These are phyloP conservation scores for Dendrocincla tyrannina DNA, from an alignment of 2,797 vertebrate species.

Conservation along the genomic window DNA sequence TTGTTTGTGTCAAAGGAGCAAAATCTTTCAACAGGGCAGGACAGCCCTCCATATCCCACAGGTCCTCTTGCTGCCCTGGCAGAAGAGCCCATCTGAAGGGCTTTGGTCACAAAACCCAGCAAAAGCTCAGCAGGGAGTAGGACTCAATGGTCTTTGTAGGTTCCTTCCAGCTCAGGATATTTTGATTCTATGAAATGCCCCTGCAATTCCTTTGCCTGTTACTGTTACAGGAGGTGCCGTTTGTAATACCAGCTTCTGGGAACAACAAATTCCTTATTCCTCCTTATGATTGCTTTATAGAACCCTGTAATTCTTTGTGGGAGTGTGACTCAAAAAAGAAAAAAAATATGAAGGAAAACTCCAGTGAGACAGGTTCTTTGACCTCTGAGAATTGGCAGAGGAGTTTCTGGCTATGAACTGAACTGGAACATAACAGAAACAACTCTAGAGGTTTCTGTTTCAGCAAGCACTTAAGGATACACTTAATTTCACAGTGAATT, in stretches of 20 bases:
- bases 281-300: background rate
- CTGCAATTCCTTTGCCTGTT: rapidly evolving
- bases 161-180: rapidly evolving
- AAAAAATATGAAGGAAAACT: background rate
- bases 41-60: too few relatives aligned
- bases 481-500: background rate
- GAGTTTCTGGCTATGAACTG: background rate
- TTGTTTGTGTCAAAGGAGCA: background rate
- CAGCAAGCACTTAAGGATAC: background rate
- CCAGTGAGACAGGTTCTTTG: background rate
- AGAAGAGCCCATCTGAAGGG: background rate
- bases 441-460: background rate
- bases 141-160: rapidly evolving
- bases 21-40: background rate
- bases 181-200: background rate
- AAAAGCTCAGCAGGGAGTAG: rapidly evolving
- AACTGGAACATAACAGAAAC: background rate
- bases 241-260: background rate
- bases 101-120: background rate
- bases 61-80: rapidly evolving
- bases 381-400: background rate
- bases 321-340: background rate
- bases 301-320: background rate
- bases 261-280: background rate
- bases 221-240: background rate